Conservation (phyloP, 2,888 invertebrate species). For the Spodoptera littoralis region DNA sequence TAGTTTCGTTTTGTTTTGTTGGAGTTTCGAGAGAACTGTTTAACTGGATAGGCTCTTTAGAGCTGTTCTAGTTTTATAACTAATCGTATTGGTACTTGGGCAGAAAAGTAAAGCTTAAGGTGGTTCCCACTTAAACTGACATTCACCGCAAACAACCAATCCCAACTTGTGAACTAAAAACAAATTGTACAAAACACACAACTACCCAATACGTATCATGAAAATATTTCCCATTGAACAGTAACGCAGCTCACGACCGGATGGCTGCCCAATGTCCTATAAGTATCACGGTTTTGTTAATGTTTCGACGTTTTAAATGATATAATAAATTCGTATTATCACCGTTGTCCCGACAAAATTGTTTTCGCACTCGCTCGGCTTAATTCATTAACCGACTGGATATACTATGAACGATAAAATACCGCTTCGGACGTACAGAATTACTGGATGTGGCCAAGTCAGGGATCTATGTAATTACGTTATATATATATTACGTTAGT, state of each 20-base stretch:
- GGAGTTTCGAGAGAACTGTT: too few species aligned
- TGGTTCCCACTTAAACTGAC: too few species aligned
- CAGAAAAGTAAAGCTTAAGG: too few species aligned
- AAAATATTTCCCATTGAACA: constrained; percentile 42
- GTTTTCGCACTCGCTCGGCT: constrained; percentile 77
- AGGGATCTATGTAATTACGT: constrained; percentile 19
- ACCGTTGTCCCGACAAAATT: constrained; percentile 78
- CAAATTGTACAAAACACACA: not conserved
- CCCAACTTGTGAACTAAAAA: too few species aligned
- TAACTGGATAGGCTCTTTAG: too few species aligned
- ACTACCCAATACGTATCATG: constrained; percentile 31
- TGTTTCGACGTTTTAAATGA: constrained; percentile 82
- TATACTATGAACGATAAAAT: constrained; percentile 71
- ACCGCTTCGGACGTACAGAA: constrained; percentile 45
- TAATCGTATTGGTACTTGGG: too few species aligned
- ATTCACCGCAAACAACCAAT: too few species aligned
- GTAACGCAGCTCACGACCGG: constrained; percentile 45
- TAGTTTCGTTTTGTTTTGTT: too few species aligned
- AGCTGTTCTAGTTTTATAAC: too few species aligned
- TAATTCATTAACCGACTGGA: constrained; percentile 80
- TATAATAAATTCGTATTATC: constrained; percentile 86
- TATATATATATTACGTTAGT: constrained; percentile 26
- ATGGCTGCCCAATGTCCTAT: constrained; percentile 59
- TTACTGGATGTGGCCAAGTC: constrained; percentile 33
- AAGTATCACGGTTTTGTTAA: constrained; percentile 74